Base-by-base conservation (phyloP, 2,797 vertebrate genomes). In the Anniella stebbinsi region DNA sequence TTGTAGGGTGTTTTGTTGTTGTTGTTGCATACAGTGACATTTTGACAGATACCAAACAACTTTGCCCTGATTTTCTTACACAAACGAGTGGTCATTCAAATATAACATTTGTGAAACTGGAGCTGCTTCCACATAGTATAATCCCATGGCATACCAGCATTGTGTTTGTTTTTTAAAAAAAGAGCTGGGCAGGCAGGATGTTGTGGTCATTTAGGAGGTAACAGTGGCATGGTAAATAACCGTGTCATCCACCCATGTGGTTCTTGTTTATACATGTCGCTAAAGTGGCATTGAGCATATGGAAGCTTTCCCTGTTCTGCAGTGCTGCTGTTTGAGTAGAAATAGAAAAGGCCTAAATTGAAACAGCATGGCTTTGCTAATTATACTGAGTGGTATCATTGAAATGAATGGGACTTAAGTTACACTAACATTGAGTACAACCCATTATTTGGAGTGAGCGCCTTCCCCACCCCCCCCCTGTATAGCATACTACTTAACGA, bases 21-120 rank as follows among this genome's bases (percentile, higher is more conserved):
- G 3, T 45, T 45, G 3, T 45, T 45, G 90, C 88, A 87, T n/a
- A 88, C 82, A 51, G 67, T 80, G 87, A 91, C 30, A 36, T 33
- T 88, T 81, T 87, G 67, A 17, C 28, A 1, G 18, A 80, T 63
- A 60, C 23, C 13, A 21, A 28, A 66, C 48, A 57, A 38, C 67
- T 48, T 73, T 80, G 36, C 72, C 30, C 67, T 86, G 38, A 45
- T 11, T 1, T 67, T 78, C 36, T 72, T 60, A 8, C 28, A 28
- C 2, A 45, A 67, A 67, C 23, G 54, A 33, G 25, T 51, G 63
- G 28, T 1, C 30, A 63, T 75, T 90, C 38, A 66, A 10, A 80
- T 85, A 17, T 60, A 83, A 63, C 23, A 51, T 75, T 83, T 83
- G 70, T 86, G 67, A 54, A 78, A n/a, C 7, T n/a, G 25, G 82